Evolutionary conservation across 2,797 vertebrate species (phyloP), one percentile per base, ranked within the genome.

Genomic region (Lateolabrax maculatus): DNA sequence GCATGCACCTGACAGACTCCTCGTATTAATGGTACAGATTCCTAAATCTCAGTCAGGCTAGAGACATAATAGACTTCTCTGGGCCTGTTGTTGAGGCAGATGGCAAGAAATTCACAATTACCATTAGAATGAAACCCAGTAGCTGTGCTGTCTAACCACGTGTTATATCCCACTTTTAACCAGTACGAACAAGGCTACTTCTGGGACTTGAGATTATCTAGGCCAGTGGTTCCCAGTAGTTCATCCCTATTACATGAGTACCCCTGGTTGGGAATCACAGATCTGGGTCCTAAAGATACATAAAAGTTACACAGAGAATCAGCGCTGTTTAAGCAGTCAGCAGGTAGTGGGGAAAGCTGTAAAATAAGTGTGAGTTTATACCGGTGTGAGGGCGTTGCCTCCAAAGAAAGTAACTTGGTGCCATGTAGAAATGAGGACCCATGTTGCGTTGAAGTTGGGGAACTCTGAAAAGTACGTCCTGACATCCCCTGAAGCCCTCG

Each of bases 391-490:
- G 0, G 96, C 86, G 83, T 93, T 97, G 86, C 98, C 98, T 87
- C 98, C 98, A 31, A 98, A 99, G 95, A 99, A 99, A 52, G 98
- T 99, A 70, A 99, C 98, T 58, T 93, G 92, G 83, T 97, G 92
- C 98, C 98, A 99, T 1, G 98, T 99, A 48, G 97, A 96, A 0
- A 99, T 72, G 80, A 99, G 97, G 53, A 95, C 96, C 98, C 98
- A 99, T 44, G 95, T 95, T 0, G 97, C 97, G 0, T 91, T 94
- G 92, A 99, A 99, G 55, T 81, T 89, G 0, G 92, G 90, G 82
- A 98, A 96, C 80, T 99, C 98, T 0, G 98, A 95, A 75, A 99
- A 99, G 86, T 98, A 97, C 11, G 75, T 94, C 9, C 58, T 90
- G 56, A 98, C 92, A 34, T 99, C 97, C 6, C 71, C 86, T 0